Evolutionary conservation across 2,113 vertebrate species (phyloP), one percentile per base, ranked within the genome.

Genomic region (Neolamprologus variostigma): DNA sequence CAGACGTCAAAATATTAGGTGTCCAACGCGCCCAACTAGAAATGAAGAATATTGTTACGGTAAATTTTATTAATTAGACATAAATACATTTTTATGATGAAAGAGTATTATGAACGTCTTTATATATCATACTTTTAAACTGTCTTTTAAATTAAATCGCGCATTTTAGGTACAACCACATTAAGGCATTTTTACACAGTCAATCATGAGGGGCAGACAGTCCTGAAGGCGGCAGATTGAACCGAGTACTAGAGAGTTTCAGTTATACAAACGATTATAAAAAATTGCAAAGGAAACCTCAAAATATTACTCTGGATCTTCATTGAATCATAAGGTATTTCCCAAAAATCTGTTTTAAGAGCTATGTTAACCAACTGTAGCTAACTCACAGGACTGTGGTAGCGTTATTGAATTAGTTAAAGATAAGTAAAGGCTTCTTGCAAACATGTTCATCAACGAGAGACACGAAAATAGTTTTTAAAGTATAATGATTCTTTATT

Each of bases 191-290:
- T 88, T 33, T 14, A 86, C 3, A 17, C 81, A 92, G 90, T 66
- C 91, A 88, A 85, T 86, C 42, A 8, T 47, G 2, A 89, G 5
- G 0, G 88, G 16, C 81, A 91, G 57, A 87, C 3, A n/a, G 8
- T 7, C 28, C 21, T 21, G 5, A 9, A 89, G 88, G 94, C 94
- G 94, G 91, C 53, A 93, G 81, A 94, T 81, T 92, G 71, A n/a
- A 17, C 3, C 9, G 8, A 31, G 21, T n/a, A 11, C 14, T 6
- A 19, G 12, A 33, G 68, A 37, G 6, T 6, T 9, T 16, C 4
- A 19, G 59, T 66, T 66, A 37, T 21, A 37, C 33, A 68, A n/a
- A 66, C 4, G 31, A 66, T 66, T 21, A 37, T 37, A 40, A 57
- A 8, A 28, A 10, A 3, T 3, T n/a, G 6, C 4, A 26, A 55